A percentile compares a stretch with the other conserved stretches of the same genome.
Evolutionary conservation across 2,113 vertebrate species (phyloP).

Genomic region (Pelecanoides urinatrix): DNA sequence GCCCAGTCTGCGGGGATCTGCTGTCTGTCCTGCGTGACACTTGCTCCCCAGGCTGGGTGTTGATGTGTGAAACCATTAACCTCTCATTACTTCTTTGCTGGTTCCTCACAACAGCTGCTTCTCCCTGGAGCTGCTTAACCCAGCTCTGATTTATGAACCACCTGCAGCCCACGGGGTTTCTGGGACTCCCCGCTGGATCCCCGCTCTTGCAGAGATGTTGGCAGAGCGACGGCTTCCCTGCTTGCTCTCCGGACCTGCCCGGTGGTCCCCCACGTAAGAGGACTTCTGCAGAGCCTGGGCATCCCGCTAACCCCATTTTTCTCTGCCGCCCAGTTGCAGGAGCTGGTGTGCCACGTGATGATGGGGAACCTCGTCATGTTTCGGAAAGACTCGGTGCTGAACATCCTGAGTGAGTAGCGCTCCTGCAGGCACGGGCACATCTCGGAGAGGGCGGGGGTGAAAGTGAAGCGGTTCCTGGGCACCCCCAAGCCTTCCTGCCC

Average conservation of each 20-base stretch:
- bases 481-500: neutral
- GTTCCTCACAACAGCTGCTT: neutral
- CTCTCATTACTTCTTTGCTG: neutral
- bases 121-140: neutral
- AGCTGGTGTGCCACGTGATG: conserved; percentile 97
- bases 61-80: neutral
- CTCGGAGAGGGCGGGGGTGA: fast-evolving
- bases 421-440: fast-evolving
- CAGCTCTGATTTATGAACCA: neutral
- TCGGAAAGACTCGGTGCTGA: conserved; percentile 94
- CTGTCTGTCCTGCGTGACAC: neutral
- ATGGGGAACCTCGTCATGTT: conserved; percentile 98
- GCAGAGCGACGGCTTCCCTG: neutral
- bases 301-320: neutral
- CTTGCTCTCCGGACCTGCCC: neutral
- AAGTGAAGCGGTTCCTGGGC: neutral
- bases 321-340: conserved; percentile 82
- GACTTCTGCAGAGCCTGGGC: neutral
- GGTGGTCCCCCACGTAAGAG: fast-evolving
- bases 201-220: neutral
- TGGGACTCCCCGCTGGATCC: neutral
- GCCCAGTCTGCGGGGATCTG: neutral
- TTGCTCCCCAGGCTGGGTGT: neutral
- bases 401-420: conserved; percentile 89
- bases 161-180: neutral